Evolutionary conservation across 2,888 invertebrate genomes (phyloP).

Genomic region (Ochlodes sylvanus): DNA sequence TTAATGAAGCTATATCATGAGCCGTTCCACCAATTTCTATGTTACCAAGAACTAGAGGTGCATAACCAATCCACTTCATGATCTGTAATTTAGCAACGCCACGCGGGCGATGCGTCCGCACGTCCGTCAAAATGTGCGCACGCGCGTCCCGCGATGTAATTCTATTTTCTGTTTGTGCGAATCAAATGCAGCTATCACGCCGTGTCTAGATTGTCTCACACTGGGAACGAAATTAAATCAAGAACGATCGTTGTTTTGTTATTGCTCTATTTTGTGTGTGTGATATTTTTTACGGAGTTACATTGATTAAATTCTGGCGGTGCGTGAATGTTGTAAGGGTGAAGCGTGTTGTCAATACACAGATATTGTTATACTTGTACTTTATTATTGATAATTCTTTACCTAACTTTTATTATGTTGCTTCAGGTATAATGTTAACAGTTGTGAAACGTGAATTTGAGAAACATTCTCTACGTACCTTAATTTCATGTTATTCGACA

Average conservation of each 20-base stretch:
- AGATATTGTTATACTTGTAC: too few relatives aligned
- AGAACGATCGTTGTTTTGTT: not conserved
- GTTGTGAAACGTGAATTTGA: too few relatives aligned
- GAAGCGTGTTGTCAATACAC: too few relatives aligned
- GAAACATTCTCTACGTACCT: too few relatives aligned
- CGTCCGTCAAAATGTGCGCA: slow-evolving; percentile 46
- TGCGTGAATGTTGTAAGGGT: too few relatives aligned
- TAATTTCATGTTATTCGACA: too few relatives aligned
- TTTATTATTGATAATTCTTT: too few relatives aligned
- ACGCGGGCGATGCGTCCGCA: slow-evolving; percentile 43
- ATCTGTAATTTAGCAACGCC: slow-evolving; percentile 47
- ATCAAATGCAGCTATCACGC: slow-evolving; percentile 55
- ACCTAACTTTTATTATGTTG: too few relatives aligned
- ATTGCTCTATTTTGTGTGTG: not conserved
- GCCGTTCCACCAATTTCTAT: not conserved
- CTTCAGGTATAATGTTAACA: too few relatives aligned
- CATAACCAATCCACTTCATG: slow-evolving; percentile 40
- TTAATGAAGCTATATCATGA: not conserved
- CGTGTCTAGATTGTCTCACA: slow-evolving; percentile 20
- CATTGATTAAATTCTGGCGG: not conserved
- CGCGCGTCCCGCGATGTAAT: slow-evolving; percentile 59
- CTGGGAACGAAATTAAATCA: slow-evolving; percentile 28
- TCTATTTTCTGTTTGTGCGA: slow-evolving; percentile 62
- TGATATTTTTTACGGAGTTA: not conserved
- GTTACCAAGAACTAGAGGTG: not conserved